These are phyloP conservation scores for Halyomorpha halys DNA, from an alignment of 1,140 invertebrate genomes.

Conservation along the genomic window DNA sequence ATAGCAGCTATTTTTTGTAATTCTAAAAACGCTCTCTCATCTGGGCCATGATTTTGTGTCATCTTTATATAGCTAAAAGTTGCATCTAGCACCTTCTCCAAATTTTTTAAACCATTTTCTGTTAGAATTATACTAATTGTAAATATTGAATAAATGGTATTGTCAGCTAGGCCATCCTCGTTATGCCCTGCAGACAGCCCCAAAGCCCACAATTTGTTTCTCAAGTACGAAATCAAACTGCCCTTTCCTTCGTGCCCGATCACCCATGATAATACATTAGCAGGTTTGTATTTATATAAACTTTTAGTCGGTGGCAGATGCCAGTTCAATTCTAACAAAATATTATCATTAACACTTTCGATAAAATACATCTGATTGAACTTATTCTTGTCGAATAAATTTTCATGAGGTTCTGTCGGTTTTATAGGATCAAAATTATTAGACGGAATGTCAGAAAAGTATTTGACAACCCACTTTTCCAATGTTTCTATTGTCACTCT, in stretches of 20 bases:
- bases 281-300: conserved; percentile 64
- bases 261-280: conserved; percentile 68
- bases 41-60: conserved; percentile 47
- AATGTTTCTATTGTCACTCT: conserved; percentile 64
- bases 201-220: conserved; percentile 73
- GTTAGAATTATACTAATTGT: conserved; percentile 64
- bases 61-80: conserved; percentile 66
- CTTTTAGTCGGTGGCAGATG: conserved; percentile 60
- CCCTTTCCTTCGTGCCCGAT: conserved; percentile 82
- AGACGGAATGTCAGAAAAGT: conserved; percentile 51
- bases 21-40: conserved; percentile 62
- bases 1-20: conserved; percentile 60
- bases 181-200: conserved; percentile 64
- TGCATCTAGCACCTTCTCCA: conserved; percentile 54
- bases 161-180: conserved; percentile 56
- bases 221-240: conserved; percentile 71
- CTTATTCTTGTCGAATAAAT: conserved; percentile 42
- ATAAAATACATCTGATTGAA: conserved; percentile 70
- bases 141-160: conserved; percentile 45
- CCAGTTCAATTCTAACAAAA: conserved; percentile 67
- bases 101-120: conserved; percentile 60
- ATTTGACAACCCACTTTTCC: conserved; percentile 52
- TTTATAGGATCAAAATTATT: conserved; percentile 50
- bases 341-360: conserved; percentile 62
- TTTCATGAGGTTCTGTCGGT: conserved; percentile 55